A percentile compares a stretch with the other conserved stretches of the same genome.
Evolutionary conservation across 2,888 invertebrate species (phyloP).

Genomic region (Sympetrum striolatum): DNA sequence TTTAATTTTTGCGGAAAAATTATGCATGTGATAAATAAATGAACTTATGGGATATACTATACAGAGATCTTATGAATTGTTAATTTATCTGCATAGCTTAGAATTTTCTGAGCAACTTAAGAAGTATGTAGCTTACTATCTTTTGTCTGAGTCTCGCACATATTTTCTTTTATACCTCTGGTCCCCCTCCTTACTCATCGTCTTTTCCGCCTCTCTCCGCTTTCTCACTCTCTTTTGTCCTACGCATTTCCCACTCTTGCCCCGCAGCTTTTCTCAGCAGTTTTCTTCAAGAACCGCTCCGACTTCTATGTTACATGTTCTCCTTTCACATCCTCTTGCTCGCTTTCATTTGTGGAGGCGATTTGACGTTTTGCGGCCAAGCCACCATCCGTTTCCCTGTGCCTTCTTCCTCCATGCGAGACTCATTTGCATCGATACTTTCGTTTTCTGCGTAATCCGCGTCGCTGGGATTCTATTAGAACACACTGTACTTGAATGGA

Average conservation of each 20-base stretch:
- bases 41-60: too few species aligned
- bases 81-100: too few species aligned
- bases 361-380: background rate
- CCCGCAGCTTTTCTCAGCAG: background rate
- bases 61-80: too few species aligned
- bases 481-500: background rate
- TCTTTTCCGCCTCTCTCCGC: background rate
- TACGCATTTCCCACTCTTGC: background rate
- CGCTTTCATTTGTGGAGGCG: background rate
- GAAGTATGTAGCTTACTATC: too few species aligned
- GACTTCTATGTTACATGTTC: background rate
- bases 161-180: background rate
- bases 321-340: background rate
- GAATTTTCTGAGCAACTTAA: too few species aligned
- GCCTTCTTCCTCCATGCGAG: background rate
- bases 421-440: background rate
- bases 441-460: background rate
- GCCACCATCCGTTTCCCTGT: background rate
- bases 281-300: background rate
- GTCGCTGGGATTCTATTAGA: background rate
- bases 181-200: background rate
- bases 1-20: too few species aligned
- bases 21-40: too few species aligned
- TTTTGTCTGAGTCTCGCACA: background rate
- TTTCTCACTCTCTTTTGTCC: background rate